Base-by-base conservation (phyloP, 2,113 vertebrate genomes). In the Corvus hawaiiensis region DNA sequence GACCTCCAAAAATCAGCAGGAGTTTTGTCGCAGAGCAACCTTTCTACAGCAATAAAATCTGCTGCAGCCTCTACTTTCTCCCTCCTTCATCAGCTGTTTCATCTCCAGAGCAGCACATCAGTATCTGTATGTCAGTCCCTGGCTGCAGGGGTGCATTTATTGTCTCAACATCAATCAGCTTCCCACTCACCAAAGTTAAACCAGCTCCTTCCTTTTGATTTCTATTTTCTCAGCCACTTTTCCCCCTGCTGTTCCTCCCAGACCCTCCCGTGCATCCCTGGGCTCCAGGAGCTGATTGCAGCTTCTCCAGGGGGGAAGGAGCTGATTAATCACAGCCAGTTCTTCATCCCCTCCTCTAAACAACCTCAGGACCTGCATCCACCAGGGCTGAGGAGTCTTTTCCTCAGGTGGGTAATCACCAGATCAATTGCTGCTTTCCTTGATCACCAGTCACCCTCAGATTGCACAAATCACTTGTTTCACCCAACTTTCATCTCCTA, bases 361-460 rank as follows among this genome's bases (percentile, higher is more conserved):
- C 13, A 35, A 0, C 59, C 48, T 0, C 2, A 13, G 10, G 16
- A 56, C 20, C 59, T 11, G 32, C 3, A 37, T 1, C 43, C 41
- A 7, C 0, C 8, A 22, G 62, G 59, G 52, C 73, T 41, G 16
- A 49, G 32, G 37, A 87, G 46, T 28, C 32, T 87, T 55, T 23
- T 58, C 76, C 55, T 18, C 22, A 7, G 39, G 37, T 10, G 9
- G 51, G 8, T 35, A 68, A 39, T 10, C 14, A 16, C 43, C 58
- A 43, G 33, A 23, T 10, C 73, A 54, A 1, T 6, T 4, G 17
- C 37, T 35, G 43, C 48, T 35, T 20, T 2, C 59, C 51, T 28
- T 30, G 61, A 16, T 46, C 80, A 3, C 49, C 6, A 1, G 5
- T 8, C 14, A 2, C 63, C 23, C 13, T 4, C 13, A 2, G 51